Base-by-base conservation (phyloP, 2,113 vertebrate species). In the Ptilorrhoa leucosticta region DNA sequence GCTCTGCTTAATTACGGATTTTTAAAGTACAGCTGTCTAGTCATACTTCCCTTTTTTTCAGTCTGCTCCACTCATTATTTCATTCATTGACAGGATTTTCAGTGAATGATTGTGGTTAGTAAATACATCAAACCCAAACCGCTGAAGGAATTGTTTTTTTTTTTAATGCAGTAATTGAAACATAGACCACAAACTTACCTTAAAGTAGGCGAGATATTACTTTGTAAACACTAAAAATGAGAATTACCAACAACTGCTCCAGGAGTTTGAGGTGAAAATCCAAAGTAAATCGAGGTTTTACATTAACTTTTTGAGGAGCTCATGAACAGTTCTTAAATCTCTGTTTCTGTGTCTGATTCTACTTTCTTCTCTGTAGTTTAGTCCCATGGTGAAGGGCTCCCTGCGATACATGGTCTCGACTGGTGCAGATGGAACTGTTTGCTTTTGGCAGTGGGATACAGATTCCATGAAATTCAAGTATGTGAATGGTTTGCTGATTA, bases 381-480 rank as follows among this genome's bases (percentile, higher is more conserved):
- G 99, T 96, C 99, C 99, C 9, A 98, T 99, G 98, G 99, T 98
- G 96, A 99, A 98, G 97, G 99, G 98, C 96, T 98, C 98, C 70
- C 98, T 98, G 79, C 96, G 99, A 35, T 99, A 99, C 95, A 98
- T 99, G 99, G 99, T 99, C 83, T 99, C 99, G 65, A 99, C 99
- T 85, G 99, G 99, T 96, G 99, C 99, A 71, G 99, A 99, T 97
- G 99, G 99, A 77, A 99, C 99, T 2, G 99, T 99, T 82, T 99
- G 98, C 94, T 99, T 99, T 95, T 99, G 99, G 99, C 99, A 99
- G 91, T 99, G 99, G 99, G 99, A 99, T 50, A 97, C 98, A 81
- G 98, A 98, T 86, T 98, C 99, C 79, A 98, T 98, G 96, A 98
- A 98, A 94, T 99, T 99, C 94, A 99, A 98, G 99, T 99, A 97